Percentiles rank a stretch among this genome's conserved stretches.
Evolutionary conservation across 2,888 invertebrate species (phyloP).

Genomic region (Scaptomyza reducta): DNA sequence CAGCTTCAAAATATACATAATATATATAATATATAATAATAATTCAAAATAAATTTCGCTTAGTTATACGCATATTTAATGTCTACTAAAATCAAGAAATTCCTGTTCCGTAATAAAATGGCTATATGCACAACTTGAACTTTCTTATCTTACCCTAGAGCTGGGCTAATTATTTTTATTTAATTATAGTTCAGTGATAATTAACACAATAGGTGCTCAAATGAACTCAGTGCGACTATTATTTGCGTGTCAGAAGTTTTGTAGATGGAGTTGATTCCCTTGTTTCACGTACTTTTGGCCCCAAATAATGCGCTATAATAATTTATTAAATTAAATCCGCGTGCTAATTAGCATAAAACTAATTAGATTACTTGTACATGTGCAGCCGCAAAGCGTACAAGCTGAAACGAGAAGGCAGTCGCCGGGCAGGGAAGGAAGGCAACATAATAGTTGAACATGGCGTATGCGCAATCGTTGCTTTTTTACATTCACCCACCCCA

Average conservation of each 20-base stretch:
- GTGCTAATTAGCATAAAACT: conserved; percentile 79
- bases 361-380: conserved; percentile 78
- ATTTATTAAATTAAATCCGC: conserved; percentile 75
- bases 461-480: conserved; percentile 64
- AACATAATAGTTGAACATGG: conserved; percentile 40
- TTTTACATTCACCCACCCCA: background rate
- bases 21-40: background rate
- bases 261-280: conserved; percentile 14
- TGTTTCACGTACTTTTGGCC: conserved; percentile 54
- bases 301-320: conserved; percentile 71
- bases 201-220: conserved; percentile 13
- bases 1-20: background rate
- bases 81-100: conserved; percentile 23
- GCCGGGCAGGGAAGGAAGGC: background rate
- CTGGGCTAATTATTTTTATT: background rate
- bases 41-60: background rate
- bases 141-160: background rate
- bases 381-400: conserved; percentile 43
- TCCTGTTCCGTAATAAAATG: conserved; percentile 17
- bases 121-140: background rate
- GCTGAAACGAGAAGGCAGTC: conserved; percentile 3
- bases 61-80: conserved; percentile 1
- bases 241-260: conserved; percentile 6
- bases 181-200: conserved; percentile 9
- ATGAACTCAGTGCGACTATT: background rate